Conservation (phyloP, 2,888 invertebrate species). For the Escarpia spicata region DNA sequence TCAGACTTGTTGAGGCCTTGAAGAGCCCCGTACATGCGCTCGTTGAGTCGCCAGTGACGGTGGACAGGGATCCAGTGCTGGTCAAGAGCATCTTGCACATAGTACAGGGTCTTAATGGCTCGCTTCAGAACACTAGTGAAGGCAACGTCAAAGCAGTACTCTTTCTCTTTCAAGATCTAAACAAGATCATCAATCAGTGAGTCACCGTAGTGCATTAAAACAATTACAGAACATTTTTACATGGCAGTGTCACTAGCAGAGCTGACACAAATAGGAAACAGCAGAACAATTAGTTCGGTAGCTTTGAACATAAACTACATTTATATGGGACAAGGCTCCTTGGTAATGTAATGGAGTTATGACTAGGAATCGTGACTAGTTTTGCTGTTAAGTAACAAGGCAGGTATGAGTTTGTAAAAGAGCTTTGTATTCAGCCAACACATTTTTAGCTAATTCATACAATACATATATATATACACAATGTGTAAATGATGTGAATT, state of each 20-base stretch:
- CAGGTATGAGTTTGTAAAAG: no score
- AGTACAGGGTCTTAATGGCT: conserved; percentile 64
- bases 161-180: conserved; percentile 63
- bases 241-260: not conserved
- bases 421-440: no score
- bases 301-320: no score
- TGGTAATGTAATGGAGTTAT: no score
- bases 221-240: not conserved
- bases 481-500: no score
- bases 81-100: conserved; percentile 63
- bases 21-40: conserved; percentile 64
- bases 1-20: conserved; percentile 65
- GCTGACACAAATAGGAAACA: not conserved
- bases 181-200: conserved; percentile 3
- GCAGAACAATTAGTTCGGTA: not conserved
- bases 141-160: conserved; percentile 64
- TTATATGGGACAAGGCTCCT: no score
- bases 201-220: not conserved
- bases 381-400: no score
- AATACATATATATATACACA: no score
- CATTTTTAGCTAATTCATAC: no score
- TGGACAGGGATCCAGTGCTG: conserved; percentile 65
- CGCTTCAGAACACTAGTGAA: conserved; percentile 65
- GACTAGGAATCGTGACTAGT: no score
- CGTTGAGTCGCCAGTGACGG: conserved; percentile 65